Evolutionary conservation across 2,797 vertebrate species (phyloP).

Genomic region (Anolis apletophallus): DNA sequence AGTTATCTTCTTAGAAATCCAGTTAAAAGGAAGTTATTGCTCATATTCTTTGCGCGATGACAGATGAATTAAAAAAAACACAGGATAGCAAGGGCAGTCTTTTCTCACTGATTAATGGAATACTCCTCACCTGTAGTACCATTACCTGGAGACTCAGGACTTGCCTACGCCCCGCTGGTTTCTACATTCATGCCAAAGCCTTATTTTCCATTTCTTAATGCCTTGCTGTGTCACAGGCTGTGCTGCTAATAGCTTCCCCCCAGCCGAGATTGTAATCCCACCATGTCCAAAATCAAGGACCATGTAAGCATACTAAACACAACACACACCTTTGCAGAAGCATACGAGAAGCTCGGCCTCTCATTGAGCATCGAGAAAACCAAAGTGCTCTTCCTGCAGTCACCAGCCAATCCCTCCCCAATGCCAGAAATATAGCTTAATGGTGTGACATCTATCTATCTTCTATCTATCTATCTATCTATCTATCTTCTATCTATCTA

Average conservation of each 20-base stretch:
- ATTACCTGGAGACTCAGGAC: not conserved
- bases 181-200: not conserved
- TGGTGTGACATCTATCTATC: no score
- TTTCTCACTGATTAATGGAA: not conserved
- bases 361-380: no score
- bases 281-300: not conserved
- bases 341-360: no score
- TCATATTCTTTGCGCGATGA: not conserved
- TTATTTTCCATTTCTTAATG: slow-evolving; percentile 17
- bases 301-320: not conserved
- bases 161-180: not conserved
- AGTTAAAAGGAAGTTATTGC: not conserved
- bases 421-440: no score
- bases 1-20: no score
- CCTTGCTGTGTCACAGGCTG: not conserved
- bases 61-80: not conserved
- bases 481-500: no score
- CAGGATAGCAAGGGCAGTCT: not conserved
- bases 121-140: not conserved
- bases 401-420: no score
- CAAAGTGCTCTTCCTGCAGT: no score
- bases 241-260: not conserved
- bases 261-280: not conserved
- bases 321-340: no score
- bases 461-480: no score